Evolutionary conservation across 2,888 invertebrate genomes (phyloP).

Genomic region (Hetaerina titia): DNA sequence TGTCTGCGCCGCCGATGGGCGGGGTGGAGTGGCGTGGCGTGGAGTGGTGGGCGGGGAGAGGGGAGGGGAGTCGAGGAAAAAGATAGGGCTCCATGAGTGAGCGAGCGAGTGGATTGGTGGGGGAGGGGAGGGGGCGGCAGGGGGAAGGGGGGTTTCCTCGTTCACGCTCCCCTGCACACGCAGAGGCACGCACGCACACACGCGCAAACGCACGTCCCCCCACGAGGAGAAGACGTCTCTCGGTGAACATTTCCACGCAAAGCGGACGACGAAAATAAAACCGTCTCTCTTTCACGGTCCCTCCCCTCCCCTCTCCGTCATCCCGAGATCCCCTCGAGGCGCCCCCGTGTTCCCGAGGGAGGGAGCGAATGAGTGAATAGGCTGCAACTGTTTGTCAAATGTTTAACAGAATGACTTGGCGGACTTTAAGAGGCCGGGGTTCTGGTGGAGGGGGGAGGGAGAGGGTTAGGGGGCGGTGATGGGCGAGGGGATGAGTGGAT

Average conservation of each 20-base stretch:
- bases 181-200: neutral
- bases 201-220: too few relatives aligned
- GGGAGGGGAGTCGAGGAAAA: neutral
- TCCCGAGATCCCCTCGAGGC: neutral
- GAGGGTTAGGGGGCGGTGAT: neutral
- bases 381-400: constrained; percentile 35
- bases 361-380: neutral
- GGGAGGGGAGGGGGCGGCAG: neutral
- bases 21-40: neutral
- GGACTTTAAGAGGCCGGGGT: too few relatives aligned
- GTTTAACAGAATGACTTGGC: neutral
- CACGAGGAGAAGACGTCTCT: constrained; percentile 8
- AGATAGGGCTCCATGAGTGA: too few relatives aligned
- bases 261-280: constrained; percentile 57
- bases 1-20: constrained; percentile 28
- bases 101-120: too few relatives aligned
- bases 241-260: constrained; percentile 50
- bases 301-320: neutral
- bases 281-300: constrained; percentile 25
- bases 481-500: too few relatives aligned
- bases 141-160: constrained; percentile 14
- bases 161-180: constrained; percentile 47
- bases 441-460: neutral
- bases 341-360: neutral
- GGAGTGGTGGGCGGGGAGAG: neutral